Evolutionary conservation across 2,797 vertebrate species (phyloP), one percentile per base, ranked within the genome.

Genomic region (Sebastes hubbsi): DNA sequence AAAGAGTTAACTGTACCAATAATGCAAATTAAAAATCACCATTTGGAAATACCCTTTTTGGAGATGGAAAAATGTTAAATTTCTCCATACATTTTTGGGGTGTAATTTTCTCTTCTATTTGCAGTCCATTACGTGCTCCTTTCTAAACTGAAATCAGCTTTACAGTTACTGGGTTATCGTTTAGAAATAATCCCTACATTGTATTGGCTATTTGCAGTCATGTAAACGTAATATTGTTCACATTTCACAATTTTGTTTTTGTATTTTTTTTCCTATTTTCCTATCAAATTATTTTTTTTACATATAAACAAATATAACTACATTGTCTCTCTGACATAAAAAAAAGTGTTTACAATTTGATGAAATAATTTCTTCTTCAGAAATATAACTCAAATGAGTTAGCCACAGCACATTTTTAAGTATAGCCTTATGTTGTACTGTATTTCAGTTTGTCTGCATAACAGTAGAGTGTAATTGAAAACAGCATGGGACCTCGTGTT

Each of bases 391-490:
- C 72, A 66, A 55, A 87, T 77, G 66, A 78, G 67, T 4, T 14
- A 13, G 20, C 58, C 76, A 66, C 70, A 75, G 87, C 68, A 70
- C 60, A 78, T 34, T 58, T 89, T 89, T 87, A 89, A 92, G 81
- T 72, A 46, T 62, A 90, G 83, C 84, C 90, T 86, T 75, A 75
- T 88, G 89, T 70, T 80, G 73, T 77, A 81, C 83, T 90, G 56
- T 86, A 52, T 89, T 88, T 86, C 65, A 79, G 68, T 74, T 82
- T 60, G 75, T 85, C 82, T 84, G 84, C 72, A 49, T 84, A 80
- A 82, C 75, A 75, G 78, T 81, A 72, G 76, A 83, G 65, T 65
- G 71, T 87, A 90, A 94, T 88, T 91, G 80, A 90, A 92, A 94
- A 89, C 91, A 95, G 88, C 84, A 88, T 81, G 83, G 63, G 46